Percentiles rank a stretch among this genome's conserved stretches.
These are phyloP conservation scores for Bibio marci DNA, from an alignment of 2,888 invertebrate genomes.

Conservation along the genomic window DNA sequence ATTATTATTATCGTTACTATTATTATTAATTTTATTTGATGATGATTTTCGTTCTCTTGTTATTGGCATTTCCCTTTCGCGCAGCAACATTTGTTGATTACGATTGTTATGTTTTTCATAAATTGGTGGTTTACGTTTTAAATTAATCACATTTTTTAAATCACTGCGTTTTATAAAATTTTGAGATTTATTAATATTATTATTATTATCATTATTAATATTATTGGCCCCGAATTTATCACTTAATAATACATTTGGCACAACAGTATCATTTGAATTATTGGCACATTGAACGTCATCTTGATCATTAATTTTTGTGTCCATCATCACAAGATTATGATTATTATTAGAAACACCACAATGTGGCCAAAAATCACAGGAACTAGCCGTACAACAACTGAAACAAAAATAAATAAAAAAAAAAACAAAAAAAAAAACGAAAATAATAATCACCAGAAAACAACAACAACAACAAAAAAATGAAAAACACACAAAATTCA, in stretches of 20 bases:
- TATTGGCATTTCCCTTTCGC: constrained; percentile 21
- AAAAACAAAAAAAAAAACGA: constrained; percentile 3
- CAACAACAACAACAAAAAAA: constrained; percentile 1
- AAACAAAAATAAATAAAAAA: constrained; percentile 8
- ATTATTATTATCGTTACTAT: too few species aligned
- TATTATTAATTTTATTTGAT: too few species aligned
- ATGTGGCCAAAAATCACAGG: constrained; percentile 45
- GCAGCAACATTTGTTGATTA: constrained; percentile 10
- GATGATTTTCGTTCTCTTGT: constrained; percentile 13
- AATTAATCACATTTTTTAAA: not conserved
- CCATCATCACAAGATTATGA: constrained; percentile 2
- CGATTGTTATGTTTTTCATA: constrained; percentile 5
- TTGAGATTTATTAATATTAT: not conserved
- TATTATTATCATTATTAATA: not conserved
- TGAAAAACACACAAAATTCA: constrained; percentile 1
- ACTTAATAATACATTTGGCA: not conserved
- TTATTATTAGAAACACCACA: constrained; percentile 15
- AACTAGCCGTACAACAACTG: constrained; percentile 35
- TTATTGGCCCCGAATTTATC: not conserved
- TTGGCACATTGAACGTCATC: constrained; percentile 6
- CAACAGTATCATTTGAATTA: constrained; percentile 2
- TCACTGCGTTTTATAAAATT: not conserved
- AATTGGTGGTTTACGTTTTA: constrained; percentile 12
- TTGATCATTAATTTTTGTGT: constrained; percentile 5
- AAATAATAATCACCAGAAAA: not conserved